Conservation (phyloP, 2,888 invertebrate genomes). For the Limenitis camilla region DNA sequence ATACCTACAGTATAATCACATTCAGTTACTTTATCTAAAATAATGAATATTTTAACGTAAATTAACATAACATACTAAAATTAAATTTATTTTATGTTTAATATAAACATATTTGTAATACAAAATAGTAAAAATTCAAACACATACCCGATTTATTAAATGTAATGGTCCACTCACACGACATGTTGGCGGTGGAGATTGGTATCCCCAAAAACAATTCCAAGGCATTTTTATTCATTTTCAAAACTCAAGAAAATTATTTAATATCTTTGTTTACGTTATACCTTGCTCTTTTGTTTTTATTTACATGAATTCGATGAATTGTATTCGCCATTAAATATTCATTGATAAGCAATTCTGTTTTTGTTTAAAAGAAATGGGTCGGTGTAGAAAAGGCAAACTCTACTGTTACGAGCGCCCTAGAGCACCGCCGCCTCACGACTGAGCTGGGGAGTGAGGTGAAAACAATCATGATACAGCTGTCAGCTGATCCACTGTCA, state of each 20-base stretch:
- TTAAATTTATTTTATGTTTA: no score
- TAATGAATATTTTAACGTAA: background rate
- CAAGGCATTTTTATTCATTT: conserved; percentile 61
- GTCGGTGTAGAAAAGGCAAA: background rate
- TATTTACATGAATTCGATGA: background rate
- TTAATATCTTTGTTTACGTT: conserved; percentile 7
- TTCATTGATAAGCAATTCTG: background rate
- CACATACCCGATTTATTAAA: conserved; percentile 52
- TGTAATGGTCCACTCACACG: conserved; percentile 61
- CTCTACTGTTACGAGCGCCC: conserved; percentile 32
- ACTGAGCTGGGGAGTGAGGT: conserved; percentile 34
- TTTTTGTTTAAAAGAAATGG: background rate
- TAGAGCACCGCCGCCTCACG: conserved; percentile 39
- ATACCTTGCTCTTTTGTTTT: background rate
- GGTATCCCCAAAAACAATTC: conserved; percentile 69
- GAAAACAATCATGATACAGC: background rate
- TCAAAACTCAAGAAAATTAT: conserved; percentile 10
- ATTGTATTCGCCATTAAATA: background rate
- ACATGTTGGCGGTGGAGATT: conserved; percentile 59
- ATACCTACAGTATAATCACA: no score
- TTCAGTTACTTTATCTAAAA: no score
- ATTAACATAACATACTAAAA: no score
- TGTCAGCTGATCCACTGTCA: conserved; percentile 39
- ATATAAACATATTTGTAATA: background rate
- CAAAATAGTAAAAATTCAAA: background rate